A percentile compares a stretch with the other conserved stretches of the same genome.
Conservation (phyloP, 2,113 vertebrate genomes). For the Petroica traversi region DNA sequence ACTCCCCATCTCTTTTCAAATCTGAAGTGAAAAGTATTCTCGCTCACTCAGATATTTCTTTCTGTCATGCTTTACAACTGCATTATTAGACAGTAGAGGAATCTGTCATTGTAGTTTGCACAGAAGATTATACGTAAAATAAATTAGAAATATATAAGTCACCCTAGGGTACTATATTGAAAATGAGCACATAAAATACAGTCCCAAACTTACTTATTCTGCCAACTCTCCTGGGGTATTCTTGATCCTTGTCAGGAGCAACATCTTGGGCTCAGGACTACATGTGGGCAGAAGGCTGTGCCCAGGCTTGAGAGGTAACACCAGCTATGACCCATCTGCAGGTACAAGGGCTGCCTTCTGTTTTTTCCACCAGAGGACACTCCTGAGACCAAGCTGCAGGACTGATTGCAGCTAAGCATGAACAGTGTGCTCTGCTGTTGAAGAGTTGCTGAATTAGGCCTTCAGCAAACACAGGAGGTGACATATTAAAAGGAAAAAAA, state of each 20-base stretch:
- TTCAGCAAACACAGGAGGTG: neutral
- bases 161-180: neutral
- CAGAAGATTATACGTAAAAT: neutral
- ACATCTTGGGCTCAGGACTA: neutral
- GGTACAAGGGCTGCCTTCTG: accelerated
- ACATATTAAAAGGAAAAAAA: neutral
- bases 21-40: neutral
- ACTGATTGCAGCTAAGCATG: neutral
- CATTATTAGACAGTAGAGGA: neutral
- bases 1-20: neutral
- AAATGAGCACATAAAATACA: neutral
- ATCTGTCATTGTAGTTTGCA: neutral
- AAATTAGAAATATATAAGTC: neutral
- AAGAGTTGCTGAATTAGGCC: neutral
- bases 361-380: neutral
- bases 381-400: neutral
- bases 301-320: neutral
- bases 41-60: neutral
- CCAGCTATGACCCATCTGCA: neutral
- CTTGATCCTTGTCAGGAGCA: neutral
- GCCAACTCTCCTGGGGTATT: neutral
- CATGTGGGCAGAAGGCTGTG: neutral
- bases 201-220: neutral
- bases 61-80: neutral
- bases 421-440: neutral